Percentiles rank a stretch among this genome's conserved stretches.
Evolutionary conservation across 2,113 vertebrate species (phyloP).

Genomic region (Ptilonorhynchus violaceus): DNA sequence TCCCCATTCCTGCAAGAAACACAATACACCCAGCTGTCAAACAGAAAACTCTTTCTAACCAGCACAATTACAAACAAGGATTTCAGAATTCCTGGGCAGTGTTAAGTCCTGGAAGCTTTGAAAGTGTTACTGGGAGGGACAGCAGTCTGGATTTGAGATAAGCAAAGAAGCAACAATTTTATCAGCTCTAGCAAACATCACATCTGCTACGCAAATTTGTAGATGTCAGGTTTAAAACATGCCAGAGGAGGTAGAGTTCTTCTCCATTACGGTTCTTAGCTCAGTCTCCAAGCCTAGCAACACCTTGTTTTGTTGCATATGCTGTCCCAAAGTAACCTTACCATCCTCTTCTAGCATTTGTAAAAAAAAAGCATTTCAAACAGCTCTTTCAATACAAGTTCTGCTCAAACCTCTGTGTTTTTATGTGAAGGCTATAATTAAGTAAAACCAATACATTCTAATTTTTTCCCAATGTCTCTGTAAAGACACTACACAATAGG

Average conservation of each 20-base stretch:
- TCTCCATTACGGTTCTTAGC: neutral
- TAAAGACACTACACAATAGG: neutral
- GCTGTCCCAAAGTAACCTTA: neutral
- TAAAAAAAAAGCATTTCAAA: neutral
- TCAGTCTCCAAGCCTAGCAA: neutral
- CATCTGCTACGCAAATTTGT: neutral
- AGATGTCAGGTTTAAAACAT: neutral
- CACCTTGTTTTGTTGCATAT: neutral
- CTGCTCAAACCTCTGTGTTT: fast-evolving
- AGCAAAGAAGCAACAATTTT: neutral
- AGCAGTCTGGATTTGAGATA: neutral
- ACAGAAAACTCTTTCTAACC: neutral
- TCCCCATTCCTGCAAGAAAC: slow-evolving; percentile 86
- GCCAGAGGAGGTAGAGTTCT: neutral
- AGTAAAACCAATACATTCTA: neutral
- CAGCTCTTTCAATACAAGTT: neutral
- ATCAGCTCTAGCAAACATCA: neutral
- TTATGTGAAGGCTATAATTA: neutral
- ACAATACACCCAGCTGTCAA: neutral
- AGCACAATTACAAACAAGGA: neutral
- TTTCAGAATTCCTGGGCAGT: neutral
- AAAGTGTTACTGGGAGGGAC: neutral
- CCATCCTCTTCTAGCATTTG: neutral
- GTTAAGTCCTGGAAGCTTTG: neutral
- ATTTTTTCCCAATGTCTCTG: neutral